Evolutionary conservation across 2,888 invertebrate genomes (phyloP).

Genomic region (Arctia plantaginis): DNA sequence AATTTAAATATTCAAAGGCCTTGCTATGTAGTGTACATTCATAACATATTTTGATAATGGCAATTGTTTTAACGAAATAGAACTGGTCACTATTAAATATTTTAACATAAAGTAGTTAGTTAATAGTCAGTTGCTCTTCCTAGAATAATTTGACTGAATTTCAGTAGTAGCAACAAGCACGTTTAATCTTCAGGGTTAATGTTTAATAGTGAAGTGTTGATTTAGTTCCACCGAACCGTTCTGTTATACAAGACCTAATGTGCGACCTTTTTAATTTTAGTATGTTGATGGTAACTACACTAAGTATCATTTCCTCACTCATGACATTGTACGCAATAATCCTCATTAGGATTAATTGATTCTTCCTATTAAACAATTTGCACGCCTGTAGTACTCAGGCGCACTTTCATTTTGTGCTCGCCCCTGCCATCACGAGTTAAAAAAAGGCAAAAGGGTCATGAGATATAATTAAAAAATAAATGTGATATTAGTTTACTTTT

Average conservation of each 20-base stretch:
- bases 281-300: constrained; percentile 35
- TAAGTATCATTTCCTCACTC: constrained; percentile 55
- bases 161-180: background rate
- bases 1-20: too few species aligned
- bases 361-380: constrained; percentile 50
- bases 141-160: background rate
- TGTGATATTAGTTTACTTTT: constrained; percentile 13
- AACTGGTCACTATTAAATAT: too few species aligned
- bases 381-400: constrained; percentile 21
- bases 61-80: background rate
- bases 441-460: constrained; percentile 24
- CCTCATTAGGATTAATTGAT: constrained; percentile 53
- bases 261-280: constrained; percentile 62
- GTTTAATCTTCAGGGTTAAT: background rate
- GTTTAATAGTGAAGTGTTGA: background rate
- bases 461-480: constrained; percentile 7
- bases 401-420: constrained; percentile 47
- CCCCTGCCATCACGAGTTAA: constrained; percentile 33
- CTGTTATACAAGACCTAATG: constrained; percentile 9
- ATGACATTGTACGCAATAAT: constrained; percentile 57
- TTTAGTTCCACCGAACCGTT: background rate
- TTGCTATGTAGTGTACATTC: too few species aligned
- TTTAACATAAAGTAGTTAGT: too few species aligned
- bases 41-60: too few species aligned
- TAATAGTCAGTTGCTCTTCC: background rate